These are phyloP conservation scores for Neomorphus geoffroyi DNA, from an alignment of 2,797 vertebrate genomes.

Conservation along the genomic window DNA sequence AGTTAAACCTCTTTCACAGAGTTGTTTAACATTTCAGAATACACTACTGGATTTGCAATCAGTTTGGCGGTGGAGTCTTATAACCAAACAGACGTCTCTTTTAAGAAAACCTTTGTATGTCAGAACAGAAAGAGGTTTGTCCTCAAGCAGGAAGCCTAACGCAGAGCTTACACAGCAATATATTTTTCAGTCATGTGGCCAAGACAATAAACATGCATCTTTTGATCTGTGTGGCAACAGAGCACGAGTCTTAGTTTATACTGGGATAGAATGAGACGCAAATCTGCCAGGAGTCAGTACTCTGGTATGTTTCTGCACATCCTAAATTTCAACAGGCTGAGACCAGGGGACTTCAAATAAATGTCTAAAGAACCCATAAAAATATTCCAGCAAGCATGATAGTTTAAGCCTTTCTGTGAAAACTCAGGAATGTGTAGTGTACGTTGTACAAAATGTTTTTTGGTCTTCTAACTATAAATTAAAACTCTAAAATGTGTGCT, in stretches of 20 bases:
- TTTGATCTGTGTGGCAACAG: slow-evolving; percentile 73
- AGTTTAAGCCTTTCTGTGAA: slow-evolving; percentile 72
- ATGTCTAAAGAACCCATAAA: slow-evolving; percentile 73
- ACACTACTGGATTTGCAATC: slow-evolving; percentile 69
- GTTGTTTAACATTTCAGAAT: slow-evolving; percentile 60
- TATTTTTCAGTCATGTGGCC: slow-evolving; percentile 70
- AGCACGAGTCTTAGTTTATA: slow-evolving; percentile 37
- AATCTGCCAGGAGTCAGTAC: slow-evolving; percentile 70
- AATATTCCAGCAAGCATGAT: slow-evolving; percentile 61
- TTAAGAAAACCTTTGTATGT: slow-evolving; percentile 59
- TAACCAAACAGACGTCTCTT: slow-evolving; percentile 56
- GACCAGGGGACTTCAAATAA: slow-evolving; percentile 72
- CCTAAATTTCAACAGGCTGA: slow-evolving; percentile 75
- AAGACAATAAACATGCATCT: slow-evolving; percentile 75
- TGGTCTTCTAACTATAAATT: slow-evolving; percentile 63
- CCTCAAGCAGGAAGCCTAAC: slow-evolving; percentile 67
- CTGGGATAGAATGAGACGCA: slow-evolving; percentile 61
- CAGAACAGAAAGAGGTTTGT: slow-evolving; percentile 77
- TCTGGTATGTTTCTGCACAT: slow-evolving; percentile 61
- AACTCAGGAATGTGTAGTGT: slow-evolving; percentile 68
- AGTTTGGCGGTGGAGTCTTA: background rate
- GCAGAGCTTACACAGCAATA: slow-evolving; percentile 42
- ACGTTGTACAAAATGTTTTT: slow-evolving; percentile 64
- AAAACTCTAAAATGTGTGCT: slow-evolving; percentile 51
- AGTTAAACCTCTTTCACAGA: slow-evolving; percentile 41